Conservation (phyloP, 2,113 vertebrate species). For the Mesoclemmys tuberculata region DNA sequence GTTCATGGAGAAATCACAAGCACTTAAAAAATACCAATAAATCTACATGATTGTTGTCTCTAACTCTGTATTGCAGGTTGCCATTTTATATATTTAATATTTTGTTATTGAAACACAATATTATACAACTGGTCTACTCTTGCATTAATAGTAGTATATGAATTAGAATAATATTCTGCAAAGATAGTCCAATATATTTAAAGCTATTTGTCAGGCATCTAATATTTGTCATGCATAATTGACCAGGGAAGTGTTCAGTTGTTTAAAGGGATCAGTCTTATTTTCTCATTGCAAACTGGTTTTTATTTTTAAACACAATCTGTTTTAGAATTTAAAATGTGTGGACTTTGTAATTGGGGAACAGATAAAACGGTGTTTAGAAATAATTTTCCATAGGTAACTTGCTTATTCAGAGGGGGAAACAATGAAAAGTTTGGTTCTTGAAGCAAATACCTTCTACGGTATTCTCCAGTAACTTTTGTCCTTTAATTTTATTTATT, state of each 20-base stretch:
- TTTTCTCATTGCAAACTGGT: neutral
- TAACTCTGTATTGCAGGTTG: too few species aligned
- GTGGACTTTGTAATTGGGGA: neutral
- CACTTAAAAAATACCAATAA: neutral
- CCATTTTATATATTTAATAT: neutral
- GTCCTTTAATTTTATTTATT: neutral
- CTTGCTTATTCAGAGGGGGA: neutral
- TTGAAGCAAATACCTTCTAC: conserved; percentile 20
- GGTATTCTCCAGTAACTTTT: neutral
- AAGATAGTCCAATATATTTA: neutral
- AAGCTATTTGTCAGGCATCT: neutral
- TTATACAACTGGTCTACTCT: neutral
- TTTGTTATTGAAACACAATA: neutral
- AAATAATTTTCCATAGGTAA: neutral
- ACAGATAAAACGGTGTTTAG: neutral
- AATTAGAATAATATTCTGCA: neutral
- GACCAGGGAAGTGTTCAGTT: neutral
- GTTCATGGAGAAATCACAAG: neutral
- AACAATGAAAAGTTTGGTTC: neutral
- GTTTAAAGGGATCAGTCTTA: neutral
- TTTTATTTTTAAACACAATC: conserved; percentile 17
- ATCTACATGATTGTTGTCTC: neutral
- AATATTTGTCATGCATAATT: neutral
- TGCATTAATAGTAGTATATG: neutral
- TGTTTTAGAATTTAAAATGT: neutral